Evolutionary conservation across 1,140 invertebrate species (phyloP).

Genomic region (Halyomorpha halys): DNA sequence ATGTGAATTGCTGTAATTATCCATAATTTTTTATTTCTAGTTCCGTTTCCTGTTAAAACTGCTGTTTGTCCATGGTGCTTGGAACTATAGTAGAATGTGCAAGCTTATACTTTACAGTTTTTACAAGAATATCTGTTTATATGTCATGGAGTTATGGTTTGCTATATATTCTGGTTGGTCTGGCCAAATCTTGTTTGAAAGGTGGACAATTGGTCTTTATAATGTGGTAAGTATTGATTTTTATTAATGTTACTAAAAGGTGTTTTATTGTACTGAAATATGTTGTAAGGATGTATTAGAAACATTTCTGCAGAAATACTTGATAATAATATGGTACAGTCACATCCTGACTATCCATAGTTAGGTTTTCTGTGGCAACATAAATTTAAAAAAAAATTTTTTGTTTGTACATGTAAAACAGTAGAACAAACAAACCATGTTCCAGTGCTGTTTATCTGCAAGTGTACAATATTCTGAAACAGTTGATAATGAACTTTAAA

Average conservation of each 20-base stretch:
- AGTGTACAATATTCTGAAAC: too few species aligned
- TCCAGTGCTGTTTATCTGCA: too few species aligned
- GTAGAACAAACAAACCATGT: too few species aligned
- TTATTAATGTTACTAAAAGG: conserved; percentile 9
- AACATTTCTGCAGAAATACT: too few species aligned
- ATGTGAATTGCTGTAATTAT: background rate
- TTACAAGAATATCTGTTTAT: conserved; percentile 99
- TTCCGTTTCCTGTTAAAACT: conserved; percentile 83
- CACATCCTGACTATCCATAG: too few species aligned
- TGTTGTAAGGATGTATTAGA: too few species aligned
- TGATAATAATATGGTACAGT: too few species aligned
- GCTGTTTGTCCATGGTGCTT: conserved; percentile 94
- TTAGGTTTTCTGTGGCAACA: too few species aligned
- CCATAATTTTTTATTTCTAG: conserved; percentile 41
- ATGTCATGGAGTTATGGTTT: conserved; percentile 99
- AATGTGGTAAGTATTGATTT: conserved; percentile 62
- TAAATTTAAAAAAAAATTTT: too few species aligned
- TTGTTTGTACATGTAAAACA: too few species aligned
- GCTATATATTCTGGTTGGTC: conserved; percentile 96
- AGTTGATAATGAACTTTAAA: too few species aligned
- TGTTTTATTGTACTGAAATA: too few species aligned
- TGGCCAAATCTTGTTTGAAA: conserved; percentile 94
- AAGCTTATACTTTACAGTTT: conserved; percentile 98
- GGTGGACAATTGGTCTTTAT: conserved; percentile 96
- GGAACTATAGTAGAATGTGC: conserved; percentile 95